These are phyloP conservation scores for Seladonia tumulorum DNA, from an alignment of 2,888 invertebrate genomes.

Conservation along the genomic window DNA sequence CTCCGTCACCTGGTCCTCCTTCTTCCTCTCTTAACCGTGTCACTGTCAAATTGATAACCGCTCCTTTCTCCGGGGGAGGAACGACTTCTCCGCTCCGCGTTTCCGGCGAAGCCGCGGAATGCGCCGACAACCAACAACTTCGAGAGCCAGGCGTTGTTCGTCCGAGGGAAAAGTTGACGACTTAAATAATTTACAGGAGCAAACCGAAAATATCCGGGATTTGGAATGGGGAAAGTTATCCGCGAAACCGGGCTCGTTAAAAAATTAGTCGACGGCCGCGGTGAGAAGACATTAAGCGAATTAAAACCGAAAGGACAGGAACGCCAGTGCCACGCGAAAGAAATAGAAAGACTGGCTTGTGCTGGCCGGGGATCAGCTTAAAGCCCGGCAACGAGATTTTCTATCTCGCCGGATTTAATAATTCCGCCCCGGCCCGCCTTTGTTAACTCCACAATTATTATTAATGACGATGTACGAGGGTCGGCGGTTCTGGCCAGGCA, in stretches of 20 bases:
- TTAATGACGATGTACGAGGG: constrained; percentile 77
- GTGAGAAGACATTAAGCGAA: constrained; percentile 45
- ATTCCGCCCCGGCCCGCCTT: constrained; percentile 72
- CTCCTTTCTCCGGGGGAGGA: constrained; percentile 63
- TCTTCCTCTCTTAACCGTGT: constrained; percentile 70
- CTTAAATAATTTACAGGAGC: constrained; percentile 48
- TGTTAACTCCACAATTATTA: constrained; percentile 78
- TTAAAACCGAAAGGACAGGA: constrained; percentile 38
- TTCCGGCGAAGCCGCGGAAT: constrained; percentile 61
- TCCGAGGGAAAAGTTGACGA: constrained; percentile 43
- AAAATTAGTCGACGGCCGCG: constrained; percentile 3
- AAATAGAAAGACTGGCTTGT: constrained; percentile 49
- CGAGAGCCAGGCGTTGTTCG: constrained; percentile 11
- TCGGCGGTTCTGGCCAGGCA: constrained; percentile 64
- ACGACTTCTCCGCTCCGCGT: constrained; percentile 62
- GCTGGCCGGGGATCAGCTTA: constrained; percentile 51
- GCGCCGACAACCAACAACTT: constrained; percentile 18
- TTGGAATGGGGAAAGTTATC: background rate
- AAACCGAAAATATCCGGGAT: background rate
- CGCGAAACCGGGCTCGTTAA: constrained; percentile 5
- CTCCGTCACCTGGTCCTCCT: constrained; percentile 42
- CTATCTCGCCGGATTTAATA: constrained; percentile 76
- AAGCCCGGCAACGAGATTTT: constrained; percentile 71
- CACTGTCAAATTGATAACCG: constrained; percentile 82
- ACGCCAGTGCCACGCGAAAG: constrained; percentile 26